These are phyloP conservation scores for Habrosyne pyritoides DNA, from an alignment of 2,888 invertebrate genomes.

Conservation along the genomic window DNA sequence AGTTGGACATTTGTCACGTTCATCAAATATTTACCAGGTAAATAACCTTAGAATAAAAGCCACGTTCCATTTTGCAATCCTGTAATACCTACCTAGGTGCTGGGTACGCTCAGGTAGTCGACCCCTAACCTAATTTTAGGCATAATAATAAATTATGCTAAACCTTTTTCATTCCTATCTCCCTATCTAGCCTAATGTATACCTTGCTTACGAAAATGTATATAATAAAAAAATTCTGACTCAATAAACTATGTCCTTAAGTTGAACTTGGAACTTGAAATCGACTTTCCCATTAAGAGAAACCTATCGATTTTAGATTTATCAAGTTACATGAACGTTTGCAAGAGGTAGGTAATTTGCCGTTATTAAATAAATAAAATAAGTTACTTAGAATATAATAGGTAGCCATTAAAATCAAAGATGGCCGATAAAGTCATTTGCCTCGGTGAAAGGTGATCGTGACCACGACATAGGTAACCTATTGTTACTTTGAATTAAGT, in stretches of 20 bases:
- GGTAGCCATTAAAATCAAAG: slow-evolving; percentile 33
- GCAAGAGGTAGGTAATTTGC: background rate
- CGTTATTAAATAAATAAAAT: slow-evolving; percentile 18
- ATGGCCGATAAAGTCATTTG: slow-evolving; percentile 50
- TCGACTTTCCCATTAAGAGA: background rate
- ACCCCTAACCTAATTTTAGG: too few relatives aligned
- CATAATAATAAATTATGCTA: too few relatives aligned
- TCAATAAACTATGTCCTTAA: background rate
- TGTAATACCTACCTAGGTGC: background rate
- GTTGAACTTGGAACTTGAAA: background rate
- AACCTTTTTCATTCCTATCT: too few relatives aligned
- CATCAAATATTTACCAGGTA: too few relatives aligned
- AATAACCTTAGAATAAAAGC: too few relatives aligned
- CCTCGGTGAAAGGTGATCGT: slow-evolving; percentile 60
- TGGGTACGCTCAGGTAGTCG: too few relatives aligned
- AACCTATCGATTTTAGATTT: too few relatives aligned
- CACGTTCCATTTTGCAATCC: too few relatives aligned
- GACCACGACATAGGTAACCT: slow-evolving; percentile 39
- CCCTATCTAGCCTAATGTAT: too few relatives aligned
- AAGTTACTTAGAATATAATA: slow-evolving; percentile 14
- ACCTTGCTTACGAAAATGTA: too few relatives aligned
- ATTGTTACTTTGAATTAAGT: slow-evolving; percentile 45
- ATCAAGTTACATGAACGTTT: background rate
- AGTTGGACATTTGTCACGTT: too few relatives aligned
- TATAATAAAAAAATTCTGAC: too few relatives aligned